Percentiles rank a stretch among this genome's conserved stretches.
Evolutionary conservation across 2,888 invertebrate species (phyloP).

Genomic region (Pollenia labialis): DNA sequence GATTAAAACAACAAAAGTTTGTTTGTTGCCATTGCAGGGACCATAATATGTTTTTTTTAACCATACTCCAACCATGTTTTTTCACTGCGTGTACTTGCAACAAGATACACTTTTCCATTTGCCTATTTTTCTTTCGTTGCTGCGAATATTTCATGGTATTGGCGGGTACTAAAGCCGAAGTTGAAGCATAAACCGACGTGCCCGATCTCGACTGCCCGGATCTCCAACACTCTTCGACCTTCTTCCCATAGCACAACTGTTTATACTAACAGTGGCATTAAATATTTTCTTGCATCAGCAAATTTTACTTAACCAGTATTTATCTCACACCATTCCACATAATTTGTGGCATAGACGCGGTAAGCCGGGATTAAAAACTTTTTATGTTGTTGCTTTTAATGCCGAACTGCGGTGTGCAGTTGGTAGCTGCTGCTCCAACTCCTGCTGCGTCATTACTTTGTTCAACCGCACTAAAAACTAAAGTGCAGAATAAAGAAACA

Average conservation of each 20-base stretch:
- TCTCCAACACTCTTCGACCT: neutral
- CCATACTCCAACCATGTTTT: too few species aligned
- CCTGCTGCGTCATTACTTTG: conserved; percentile 60
- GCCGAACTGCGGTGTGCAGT: conserved; percentile 5
- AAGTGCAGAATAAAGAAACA: conserved; percentile 68
- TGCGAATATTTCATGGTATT: too few species aligned
- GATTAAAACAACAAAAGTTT: too few species aligned
- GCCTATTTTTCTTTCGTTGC: too few species aligned
- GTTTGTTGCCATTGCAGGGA: too few species aligned
- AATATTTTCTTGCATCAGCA: conserved; percentile 45
- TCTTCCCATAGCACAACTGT: conserved; percentile 12
- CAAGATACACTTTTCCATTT: too few species aligned
- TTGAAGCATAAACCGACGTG: too few species aligned
- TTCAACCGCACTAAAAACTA: conserved; percentile 61
- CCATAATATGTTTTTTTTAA: too few species aligned
- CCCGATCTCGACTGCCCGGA: too few species aligned
- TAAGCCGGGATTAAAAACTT: conserved; percentile 71
- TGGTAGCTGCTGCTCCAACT: neutral
- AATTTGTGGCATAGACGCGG: conserved; percentile 70
- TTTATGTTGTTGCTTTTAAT: conserved; percentile 57
- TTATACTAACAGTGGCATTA: neutral
- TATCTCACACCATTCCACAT: conserved; percentile 51
- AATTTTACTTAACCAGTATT: conserved; percentile 50
- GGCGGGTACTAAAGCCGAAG: too few species aligned
- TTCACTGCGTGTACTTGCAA: too few species aligned